Base-by-base conservation (phyloP, 2,888 invertebrate genomes). In the Fragum fragum region DNA sequence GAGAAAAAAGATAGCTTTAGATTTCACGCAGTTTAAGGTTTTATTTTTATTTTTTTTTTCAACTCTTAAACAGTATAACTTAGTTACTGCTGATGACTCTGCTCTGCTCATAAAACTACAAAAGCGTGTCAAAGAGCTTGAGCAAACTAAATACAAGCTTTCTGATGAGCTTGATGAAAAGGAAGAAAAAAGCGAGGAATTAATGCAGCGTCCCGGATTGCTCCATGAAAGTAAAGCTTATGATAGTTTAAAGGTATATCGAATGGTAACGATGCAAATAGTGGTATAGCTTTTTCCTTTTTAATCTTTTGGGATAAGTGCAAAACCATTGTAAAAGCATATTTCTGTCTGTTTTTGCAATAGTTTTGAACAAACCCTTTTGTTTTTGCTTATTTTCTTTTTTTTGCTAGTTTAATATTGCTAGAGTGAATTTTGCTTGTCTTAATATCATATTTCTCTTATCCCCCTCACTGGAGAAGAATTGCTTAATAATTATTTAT, bases 21-120 rank as follows among this genome's bases (percentile, higher is more conserved):
- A n/a, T n/a, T n/a, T n/a, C n/a, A n/a, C n/a, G n/a, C n/a, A n/a
- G n/a, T n/a, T n/a, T n/a, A n/a, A n/a, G n/a, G n/a, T n/a, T n/a
- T n/a, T n/a, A n/a, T n/a, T n/a, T n/a, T n/a, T n/a, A 36, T 7
- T 68, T 68, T 72, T 53, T 57, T 36, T 36, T 23, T 29, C 55
- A n/a, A 47, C 47, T 3, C 32, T 28, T 14, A 18, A 28, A 81
- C 89, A 90, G 90, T 81, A 87, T 78, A 79, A 88, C 71, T 73
- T 87, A 59, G 87, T 85, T 21, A 88, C 84, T 76, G 83, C 86
- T 3, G 89, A 88, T n/a, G 91, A 91, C 42, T 88, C 97, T 0
- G 96, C 96, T 0, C 93, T 98, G 36, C 96, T 98, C 0, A 95
- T 97, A 0, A 96, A 97, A 73, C 96, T 98, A 88, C 97, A 98